These are phyloP conservation scores for Chrysochloris asiatica DNA, from an alignment of 2,113 vertebrate species.

Conservation along the genomic window DNA sequence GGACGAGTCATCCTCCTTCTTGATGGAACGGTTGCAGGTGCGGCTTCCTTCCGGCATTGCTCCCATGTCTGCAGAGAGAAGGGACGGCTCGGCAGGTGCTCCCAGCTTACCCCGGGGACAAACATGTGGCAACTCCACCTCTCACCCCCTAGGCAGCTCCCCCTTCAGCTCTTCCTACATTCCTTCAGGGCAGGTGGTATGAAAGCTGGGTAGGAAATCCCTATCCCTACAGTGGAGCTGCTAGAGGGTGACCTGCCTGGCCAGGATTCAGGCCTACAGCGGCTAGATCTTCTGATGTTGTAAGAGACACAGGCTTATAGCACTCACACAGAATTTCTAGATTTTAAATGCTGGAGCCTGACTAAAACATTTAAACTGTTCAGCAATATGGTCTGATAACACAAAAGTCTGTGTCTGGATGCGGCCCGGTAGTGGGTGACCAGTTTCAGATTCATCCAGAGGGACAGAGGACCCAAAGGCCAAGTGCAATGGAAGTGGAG, in stretches of 20 bases:
- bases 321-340: not conserved
- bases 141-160: not conserved
- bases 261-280: not conserved
- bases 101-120: not conserved
- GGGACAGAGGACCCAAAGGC: not conserved
- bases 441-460: not conserved
- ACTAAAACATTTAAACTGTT: not conserved
- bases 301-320: not conserved
- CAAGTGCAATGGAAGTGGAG: not conserved
- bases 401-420: no score
- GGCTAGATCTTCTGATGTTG: not conserved
- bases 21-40: constrained; percentile 83
- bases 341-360: not conserved
- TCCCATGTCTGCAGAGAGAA: constrained; percentile 83
- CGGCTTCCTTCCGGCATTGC: constrained; percentile 83
- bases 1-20: constrained; percentile 88
- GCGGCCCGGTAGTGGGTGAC: rapidly evolving
- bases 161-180: no score
- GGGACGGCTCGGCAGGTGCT: rapidly evolving
- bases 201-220: no score
- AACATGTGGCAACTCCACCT: not conserved
- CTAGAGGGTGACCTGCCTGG: not conserved
- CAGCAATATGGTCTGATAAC: no score
- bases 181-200: no score
- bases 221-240: rapidly evolving